These are phyloP conservation scores for Latheticus oryzae DNA, from an alignment of 2,888 invertebrate genomes.

Conservation along the genomic window DNA sequence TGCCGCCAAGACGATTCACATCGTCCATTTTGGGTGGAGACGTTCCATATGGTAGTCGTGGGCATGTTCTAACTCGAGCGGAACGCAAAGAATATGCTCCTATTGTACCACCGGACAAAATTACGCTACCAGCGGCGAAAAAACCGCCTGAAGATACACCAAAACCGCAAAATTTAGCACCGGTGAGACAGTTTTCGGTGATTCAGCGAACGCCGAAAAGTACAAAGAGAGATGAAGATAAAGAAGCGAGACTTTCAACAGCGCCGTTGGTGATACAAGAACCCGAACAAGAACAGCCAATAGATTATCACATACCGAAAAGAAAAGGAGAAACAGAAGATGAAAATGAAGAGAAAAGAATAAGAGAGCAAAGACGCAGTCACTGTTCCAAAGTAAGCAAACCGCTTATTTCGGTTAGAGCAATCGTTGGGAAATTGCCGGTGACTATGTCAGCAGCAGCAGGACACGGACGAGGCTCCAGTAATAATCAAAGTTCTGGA, in stretches of 20 bases:
- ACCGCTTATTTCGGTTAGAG: constrained; percentile 71
- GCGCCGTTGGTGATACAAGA: constrained; percentile 48
- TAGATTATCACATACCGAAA: constrained; percentile 89
- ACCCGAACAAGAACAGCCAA: constrained; percentile 77
- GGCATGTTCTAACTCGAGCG: constrained; percentile 83
- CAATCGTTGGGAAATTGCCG: constrained; percentile 70
- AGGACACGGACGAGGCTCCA: constrained; percentile 80
- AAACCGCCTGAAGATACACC: constrained; percentile 69
- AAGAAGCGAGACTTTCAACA: constrained; percentile 55
- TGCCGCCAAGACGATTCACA: constrained; percentile 75
- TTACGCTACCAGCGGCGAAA: constrained; percentile 70
- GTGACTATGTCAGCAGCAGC: constrained; percentile 80
- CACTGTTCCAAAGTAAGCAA: constrained; percentile 76
- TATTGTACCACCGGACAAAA: constrained; percentile 70
- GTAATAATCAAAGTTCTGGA: constrained; percentile 65
- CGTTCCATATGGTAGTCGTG: constrained; percentile 83
- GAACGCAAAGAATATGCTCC: constrained; percentile 84
- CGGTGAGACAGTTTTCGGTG: constrained; percentile 62
- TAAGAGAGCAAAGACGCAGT: constrained; percentile 73
- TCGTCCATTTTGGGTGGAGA: constrained; percentile 86
- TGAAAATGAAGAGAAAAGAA: constrained; percentile 76
- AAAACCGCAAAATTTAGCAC: constrained; percentile 58
- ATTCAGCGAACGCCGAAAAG: constrained; percentile 69
- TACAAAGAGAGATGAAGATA: constrained; percentile 62
- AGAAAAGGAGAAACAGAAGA: constrained; percentile 77